Evolutionary conservation across 2,888 invertebrate genomes (phyloP).

Genomic region (Pseudococcus jackbeardsleyi): DNA sequence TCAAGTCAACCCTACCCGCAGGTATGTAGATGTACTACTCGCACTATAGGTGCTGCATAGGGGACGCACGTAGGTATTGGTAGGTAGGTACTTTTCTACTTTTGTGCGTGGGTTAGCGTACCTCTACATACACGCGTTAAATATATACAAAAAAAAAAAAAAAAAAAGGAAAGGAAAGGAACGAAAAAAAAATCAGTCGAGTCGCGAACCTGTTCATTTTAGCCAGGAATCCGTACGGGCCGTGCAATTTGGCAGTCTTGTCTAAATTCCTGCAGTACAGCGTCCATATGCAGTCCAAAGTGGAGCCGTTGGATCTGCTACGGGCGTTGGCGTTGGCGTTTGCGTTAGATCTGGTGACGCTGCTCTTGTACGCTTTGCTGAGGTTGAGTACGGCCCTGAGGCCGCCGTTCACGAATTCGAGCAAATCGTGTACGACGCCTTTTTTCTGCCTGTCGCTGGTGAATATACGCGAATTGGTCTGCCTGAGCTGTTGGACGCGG

Average conservation of each 20-base stretch:
- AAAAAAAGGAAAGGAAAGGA: too few relatives aligned
- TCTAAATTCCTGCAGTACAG: slow-evolving; percentile 75
- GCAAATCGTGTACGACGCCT: slow-evolving; percentile 72
- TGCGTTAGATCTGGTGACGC: slow-evolving; percentile 68
- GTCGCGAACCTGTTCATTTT: slow-evolving; percentile 74
- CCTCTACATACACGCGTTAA: too few relatives aligned
- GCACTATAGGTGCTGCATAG: too few relatives aligned
- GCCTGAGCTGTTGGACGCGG: slow-evolving; percentile 71
- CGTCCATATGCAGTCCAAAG: slow-evolving; percentile 75
- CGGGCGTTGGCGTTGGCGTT: slow-evolving; percentile 63
- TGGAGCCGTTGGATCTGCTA: slow-evolving; percentile 70
- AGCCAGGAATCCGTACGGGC: slow-evolving; percentile 75
- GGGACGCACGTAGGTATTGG: too few relatives aligned
- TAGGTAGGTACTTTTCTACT: too few relatives aligned
- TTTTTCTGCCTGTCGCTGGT: slow-evolving; percentile 68
- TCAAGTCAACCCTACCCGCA: too few relatives aligned
- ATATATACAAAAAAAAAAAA: too few relatives aligned
- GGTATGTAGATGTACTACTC: too few relatives aligned
- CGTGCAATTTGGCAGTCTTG: slow-evolving; percentile 72
- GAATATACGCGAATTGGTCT: slow-evolving; percentile 67
- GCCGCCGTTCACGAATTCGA: slow-evolving; percentile 74
- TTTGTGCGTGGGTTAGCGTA: too few relatives aligned
- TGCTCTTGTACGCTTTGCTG: slow-evolving; percentile 74
- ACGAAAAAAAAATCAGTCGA: not conserved
- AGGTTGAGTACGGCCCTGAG: slow-evolving; percentile 74